Percentiles rank a stretch among this genome's conserved stretches.
These are phyloP conservation scores for Bungarus multicinctus DNA, from an alignment of 2,113 vertebrate genomes.

Conservation along the genomic window DNA sequence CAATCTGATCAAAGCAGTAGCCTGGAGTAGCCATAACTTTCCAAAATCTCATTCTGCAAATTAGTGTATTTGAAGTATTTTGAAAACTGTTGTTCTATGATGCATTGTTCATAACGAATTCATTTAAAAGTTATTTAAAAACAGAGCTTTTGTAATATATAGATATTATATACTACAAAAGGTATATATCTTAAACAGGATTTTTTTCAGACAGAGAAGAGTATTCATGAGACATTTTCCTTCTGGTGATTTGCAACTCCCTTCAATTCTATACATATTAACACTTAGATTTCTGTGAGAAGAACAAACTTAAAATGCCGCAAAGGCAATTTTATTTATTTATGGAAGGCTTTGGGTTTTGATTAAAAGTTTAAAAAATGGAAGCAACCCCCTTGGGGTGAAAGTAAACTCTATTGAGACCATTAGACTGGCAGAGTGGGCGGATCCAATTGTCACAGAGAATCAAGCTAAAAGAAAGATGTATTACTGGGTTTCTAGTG, in stretches of 20 bases:
- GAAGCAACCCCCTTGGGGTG: slow-evolving; percentile 8
- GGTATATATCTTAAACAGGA: neutral
- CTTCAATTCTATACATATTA: neutral
- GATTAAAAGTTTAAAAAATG: slow-evolving; percentile 10
- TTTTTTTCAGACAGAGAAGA: neutral
- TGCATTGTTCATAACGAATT: neutral
- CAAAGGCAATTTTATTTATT: slow-evolving; percentile 16
- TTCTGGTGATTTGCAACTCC: slow-evolving; percentile 2
- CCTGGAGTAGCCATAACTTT: neutral
- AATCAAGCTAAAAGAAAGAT: neutral
- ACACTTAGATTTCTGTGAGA: neutral
- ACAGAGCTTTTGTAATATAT: neutral
- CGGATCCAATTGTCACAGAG: slow-evolving; percentile 2
- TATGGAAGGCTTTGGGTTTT: slow-evolving; percentile 3
- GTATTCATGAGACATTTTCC: neutral
- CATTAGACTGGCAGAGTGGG: slow-evolving; percentile 5
- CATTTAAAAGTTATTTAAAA: neutral
- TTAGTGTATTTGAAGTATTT: neutral
- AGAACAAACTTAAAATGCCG: neutral
- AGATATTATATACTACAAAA: neutral
- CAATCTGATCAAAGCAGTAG: neutral
- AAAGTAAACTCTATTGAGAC: neutral
- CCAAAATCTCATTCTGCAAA: neutral
- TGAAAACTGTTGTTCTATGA: neutral
- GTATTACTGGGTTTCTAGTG: neutral